A percentile compares a stretch with the other conserved stretches of the same genome.
phyloP scores from a whole-genome alignment of 2,797 vertebrate genomes.

The Sebastolobus altivelis region DNA sequence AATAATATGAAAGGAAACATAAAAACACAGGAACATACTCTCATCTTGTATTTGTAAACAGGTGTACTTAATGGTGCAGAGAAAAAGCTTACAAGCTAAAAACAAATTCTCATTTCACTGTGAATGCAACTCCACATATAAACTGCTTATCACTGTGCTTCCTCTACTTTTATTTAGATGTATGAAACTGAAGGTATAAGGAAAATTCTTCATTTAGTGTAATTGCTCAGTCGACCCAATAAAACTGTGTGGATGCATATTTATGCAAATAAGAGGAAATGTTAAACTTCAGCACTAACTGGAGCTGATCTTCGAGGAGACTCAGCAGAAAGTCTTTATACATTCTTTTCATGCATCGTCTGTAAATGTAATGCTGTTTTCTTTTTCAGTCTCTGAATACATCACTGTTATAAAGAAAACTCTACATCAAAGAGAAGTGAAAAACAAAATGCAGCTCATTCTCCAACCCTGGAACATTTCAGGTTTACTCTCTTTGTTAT shows the following conservation, averaged over 20 bases:
- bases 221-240: not conserved
- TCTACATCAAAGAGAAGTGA: slow-evolving; percentile 31
- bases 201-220: not conserved
- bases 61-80: not conserved
- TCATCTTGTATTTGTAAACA: not conserved
- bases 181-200: not conserved
- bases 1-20: not conserved
- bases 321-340: slow-evolving; percentile 12
- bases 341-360: slow-evolving; percentile 14
- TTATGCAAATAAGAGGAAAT: slow-evolving; percentile 16
- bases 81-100: not conserved
- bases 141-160: slow-evolving; percentile 10
- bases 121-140: not conserved
- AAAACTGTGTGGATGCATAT: not conserved
- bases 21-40: not conserved
- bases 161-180: not conserved
- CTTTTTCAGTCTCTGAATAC: slow-evolving; percentile 12
- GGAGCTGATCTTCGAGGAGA: not conserved
- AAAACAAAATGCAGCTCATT: slow-evolving; percentile 17
- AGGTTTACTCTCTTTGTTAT: slow-evolving; percentile 49
- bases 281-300: slow-evolving; percentile 14
- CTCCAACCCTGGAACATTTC: slow-evolving; percentile 11
- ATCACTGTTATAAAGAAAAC: slow-evolving; percentile 7
- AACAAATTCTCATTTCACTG: not conserved
- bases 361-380: slow-evolving; percentile 7